These are phyloP conservation scores for Paedocypris sp. DNA, from an alignment of 2,113 vertebrate genomes.

Conservation along the genomic window DNA sequence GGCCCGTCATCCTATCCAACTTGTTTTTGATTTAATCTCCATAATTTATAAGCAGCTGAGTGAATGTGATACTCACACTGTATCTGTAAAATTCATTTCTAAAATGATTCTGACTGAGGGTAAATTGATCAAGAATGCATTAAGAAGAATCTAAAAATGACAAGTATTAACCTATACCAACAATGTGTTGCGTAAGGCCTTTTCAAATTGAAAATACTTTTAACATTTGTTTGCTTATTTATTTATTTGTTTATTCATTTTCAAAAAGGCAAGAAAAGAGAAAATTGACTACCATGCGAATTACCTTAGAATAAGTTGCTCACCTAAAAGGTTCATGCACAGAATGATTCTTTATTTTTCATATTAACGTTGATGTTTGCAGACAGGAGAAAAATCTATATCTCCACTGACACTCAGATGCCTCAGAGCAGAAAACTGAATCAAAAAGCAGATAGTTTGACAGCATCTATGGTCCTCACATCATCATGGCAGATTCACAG, in stretches of 20 bases:
- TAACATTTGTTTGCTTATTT: no score
- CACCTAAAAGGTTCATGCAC: no score
- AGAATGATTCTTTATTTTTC: no score
- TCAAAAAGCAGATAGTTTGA: slow-evolving; percentile 25
- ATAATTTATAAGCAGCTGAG: slow-evolving; percentile 1
- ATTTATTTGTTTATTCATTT: no score
- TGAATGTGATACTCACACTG: background rate
- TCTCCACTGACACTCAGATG: background rate
- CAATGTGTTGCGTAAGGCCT: no score
- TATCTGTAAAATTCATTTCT: background rate
- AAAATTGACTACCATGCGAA: no score
- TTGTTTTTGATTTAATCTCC: background rate
- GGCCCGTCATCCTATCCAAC: background rate
- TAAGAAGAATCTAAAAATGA: background rate
- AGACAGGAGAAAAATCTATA: no score
- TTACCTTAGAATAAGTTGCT: no score
- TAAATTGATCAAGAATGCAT: background rate
- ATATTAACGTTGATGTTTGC: no score
- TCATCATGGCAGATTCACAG: background rate
- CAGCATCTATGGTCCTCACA: slow-evolving; percentile 3
- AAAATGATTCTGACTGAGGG: background rate
- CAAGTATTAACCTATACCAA: no score
- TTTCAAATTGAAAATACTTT: no score
- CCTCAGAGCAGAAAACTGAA: slow-evolving; percentile 12
- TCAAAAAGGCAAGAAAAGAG: no score